phyloP scores from a whole-genome alignment of 2,888 invertebrate genomes.

The Nemoura dubitans region DNA sequence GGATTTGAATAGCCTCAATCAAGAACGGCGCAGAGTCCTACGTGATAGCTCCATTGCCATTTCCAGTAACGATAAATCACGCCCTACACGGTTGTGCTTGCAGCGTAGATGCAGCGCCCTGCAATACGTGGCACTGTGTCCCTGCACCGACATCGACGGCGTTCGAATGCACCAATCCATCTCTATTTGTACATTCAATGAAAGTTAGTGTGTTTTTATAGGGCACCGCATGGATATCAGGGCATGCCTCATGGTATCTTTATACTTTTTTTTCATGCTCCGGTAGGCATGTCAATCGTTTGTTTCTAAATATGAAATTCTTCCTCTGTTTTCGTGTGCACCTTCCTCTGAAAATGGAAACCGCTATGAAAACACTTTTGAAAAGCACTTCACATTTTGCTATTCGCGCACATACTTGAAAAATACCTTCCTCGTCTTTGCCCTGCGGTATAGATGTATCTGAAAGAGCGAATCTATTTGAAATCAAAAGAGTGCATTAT shows the following conservation, averaged over 20 bases:
- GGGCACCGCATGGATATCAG: too few species aligned
- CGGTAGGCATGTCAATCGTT: neutral
- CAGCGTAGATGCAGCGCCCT: neutral
- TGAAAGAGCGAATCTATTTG: neutral
- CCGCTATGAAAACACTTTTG: too few species aligned
- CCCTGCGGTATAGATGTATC: neutral
- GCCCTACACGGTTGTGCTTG: too few species aligned
- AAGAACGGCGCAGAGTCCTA: neutral
- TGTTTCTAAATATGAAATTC: neutral
- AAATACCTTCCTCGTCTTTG: neutral
- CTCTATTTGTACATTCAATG: too few species aligned
- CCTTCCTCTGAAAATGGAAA: neutral
- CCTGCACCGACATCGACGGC: neutral
- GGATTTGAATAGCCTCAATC: neutral
- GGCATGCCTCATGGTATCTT: too few species aligned
- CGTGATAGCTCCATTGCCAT: neutral
- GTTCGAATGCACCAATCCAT: neutral
- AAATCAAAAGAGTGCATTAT: neutral
- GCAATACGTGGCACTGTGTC: neutral
- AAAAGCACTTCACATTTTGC: neutral
- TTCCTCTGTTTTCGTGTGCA: neutral
- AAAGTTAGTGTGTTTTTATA: too few species aligned
- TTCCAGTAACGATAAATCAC: neutral
- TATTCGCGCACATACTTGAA: neutral
- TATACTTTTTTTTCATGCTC: neutral